Evolutionary conservation across 92 coral and sea anemone genomes (phyloP), one percentile per base, ranked within the genome.

Genomic region (Porites evermanni): DNA sequence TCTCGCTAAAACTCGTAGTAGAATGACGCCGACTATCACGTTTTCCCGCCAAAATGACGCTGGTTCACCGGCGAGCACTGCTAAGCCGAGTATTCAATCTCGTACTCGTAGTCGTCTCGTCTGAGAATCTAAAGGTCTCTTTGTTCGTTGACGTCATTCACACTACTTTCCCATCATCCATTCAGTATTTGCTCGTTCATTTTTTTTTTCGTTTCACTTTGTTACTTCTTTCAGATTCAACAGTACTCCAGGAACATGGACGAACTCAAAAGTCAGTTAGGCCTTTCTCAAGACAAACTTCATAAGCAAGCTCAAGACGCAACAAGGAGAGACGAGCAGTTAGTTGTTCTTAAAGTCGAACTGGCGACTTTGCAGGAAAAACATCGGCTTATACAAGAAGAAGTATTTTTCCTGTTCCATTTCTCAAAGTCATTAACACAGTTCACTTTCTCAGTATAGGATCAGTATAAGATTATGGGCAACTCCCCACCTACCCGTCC

Each of bases 351-450:
- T 14, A 97, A 97, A 83, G 98, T 97, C 26, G 99, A 97, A 19
- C 93, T 93, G 12, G 98, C 99, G 2, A 93, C 97, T 2, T 77
- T 97, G 67, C 99, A 97, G 87, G 99, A 97, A 80, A 97, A 97
- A 79, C 93, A 90, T 78, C 91, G 99, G 51, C 90, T 97, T 6
- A 84, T 81, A 64, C 87, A 87, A 67, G 98, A 97, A 64, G 99
- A 97, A 98, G 99, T 95, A 83, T 9, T 10, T 38, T 38, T 38
- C 47, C 6, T 38, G 47, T 38, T 38, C 7, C 5, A 38, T 38
- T 38, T 38, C 47, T 38, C 6, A 38, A 38, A 38, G 0, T 38
- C 47, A 38, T 38, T 38, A 38, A 38, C 47, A 38, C 47, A 38
- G 47, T 38, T 7, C 5, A 3, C 47, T 38, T 0, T 38, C 47